Percentiles rank a stretch among this genome's conserved stretches.
Evolutionary conservation across 1,140 invertebrate genomes (phyloP).

Genomic region (Sinonovacula constricta): DNA sequence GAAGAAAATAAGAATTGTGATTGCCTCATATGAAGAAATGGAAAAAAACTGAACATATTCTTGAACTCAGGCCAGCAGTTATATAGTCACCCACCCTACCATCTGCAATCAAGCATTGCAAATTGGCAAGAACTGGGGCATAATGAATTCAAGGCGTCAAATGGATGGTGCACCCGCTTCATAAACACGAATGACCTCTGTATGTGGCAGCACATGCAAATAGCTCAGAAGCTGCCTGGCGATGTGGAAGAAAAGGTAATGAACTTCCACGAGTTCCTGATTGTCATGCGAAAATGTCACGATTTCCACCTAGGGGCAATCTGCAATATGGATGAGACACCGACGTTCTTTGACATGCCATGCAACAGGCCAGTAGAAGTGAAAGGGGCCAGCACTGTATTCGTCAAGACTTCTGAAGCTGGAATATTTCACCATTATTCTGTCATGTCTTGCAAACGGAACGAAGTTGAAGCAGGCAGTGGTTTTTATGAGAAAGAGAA

Average conservation of each 20-base stretch:
- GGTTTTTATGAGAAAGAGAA: constrained; percentile 66
- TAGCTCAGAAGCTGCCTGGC: constrained; percentile 10
- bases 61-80: neutral
- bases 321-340: neutral
- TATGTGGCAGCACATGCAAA: neutral
- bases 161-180: constrained; percentile 9
- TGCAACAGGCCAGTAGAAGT: neutral
- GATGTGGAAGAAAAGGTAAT: constrained; percentile 22
- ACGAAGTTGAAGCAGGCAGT: constrained; percentile 66
- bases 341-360: neutral
- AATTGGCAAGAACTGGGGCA: neutral
- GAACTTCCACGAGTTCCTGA: constrained; percentile 10
- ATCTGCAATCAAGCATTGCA: neutral
- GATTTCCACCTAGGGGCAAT: neutral
- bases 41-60: neutral
- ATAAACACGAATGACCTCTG: constrained; percentile 3
- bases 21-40: neutral
- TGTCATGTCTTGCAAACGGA: constrained; percentile 54
- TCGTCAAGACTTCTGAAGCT: too few species aligned
- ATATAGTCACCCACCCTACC: neutral
- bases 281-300: neutral
- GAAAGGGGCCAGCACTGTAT: neutral
- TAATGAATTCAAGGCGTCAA: constrained; percentile 8
- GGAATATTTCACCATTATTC: too few species aligned
- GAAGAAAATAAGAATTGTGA: constrained; percentile 1